Base-by-base conservation (phyloP, 2,113 vertebrate species). In the Brienomyrus brachyistius region DNA sequence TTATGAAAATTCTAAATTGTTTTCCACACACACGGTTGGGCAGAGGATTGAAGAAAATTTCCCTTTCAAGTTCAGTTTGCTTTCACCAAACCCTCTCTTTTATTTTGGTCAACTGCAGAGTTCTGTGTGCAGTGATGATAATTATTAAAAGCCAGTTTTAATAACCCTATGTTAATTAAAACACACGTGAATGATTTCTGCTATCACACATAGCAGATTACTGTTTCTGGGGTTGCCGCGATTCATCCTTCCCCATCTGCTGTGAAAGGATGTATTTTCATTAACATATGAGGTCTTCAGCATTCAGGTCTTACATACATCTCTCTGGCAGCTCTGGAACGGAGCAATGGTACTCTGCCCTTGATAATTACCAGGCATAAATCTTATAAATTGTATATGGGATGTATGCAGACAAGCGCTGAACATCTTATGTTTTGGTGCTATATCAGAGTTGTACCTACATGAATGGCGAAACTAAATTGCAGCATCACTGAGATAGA, bases 81-180 rank as follows among this genome's bases (percentile, higher is more conserved):
- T 35, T 19, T 19, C 74, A 31, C n/a, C 62, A 70, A 70, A 5
- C 70, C 35, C 11, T 19, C 31, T 43, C 74, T 43, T 80, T 80
- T 10, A 43, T 80, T 80, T 80, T 19, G 74, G 74, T 80, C 74
- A 80, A 19, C 31, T 83, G n/a, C 6, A 4, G 43, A 10, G 56
- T 86, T 85, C 52, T 43, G 40, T 47, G 35, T 48, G 66, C 31
- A n/a, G 89, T 89, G 90, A 91, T 88, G 84, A 84, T 77, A 52
- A 88, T 92, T 92, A 95, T 92, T 93, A 93, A 93, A 94, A 94
- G 94, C 92, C 93, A 93, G 94, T 94, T 92, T 93, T 19, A 89
- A 90, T 90, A 86, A 4, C 66, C 9, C 70, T 3, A 1, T 59
- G 93, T 90, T 94, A 91, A 93, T 94, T 93, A 93, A 90, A 92